These are phyloP conservation scores for Drosophila cardini DNA, from an alignment of 1,140 invertebrate species.

Conservation along the genomic window DNA sequence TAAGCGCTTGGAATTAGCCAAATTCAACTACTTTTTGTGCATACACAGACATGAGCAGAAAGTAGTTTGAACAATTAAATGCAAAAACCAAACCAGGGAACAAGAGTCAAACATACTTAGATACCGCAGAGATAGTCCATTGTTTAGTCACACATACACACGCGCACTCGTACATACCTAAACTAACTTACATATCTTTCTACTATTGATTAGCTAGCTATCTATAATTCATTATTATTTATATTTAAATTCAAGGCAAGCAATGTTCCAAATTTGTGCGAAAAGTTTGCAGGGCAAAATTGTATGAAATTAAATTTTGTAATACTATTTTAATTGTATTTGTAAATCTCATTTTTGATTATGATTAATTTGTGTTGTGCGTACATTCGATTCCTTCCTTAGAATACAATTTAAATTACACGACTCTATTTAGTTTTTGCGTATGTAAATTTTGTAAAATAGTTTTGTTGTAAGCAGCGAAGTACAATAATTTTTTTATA, in stretches of 20 bases:
- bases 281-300: slow-evolving; percentile 39
- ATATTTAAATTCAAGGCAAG: slow-evolving; percentile 28
- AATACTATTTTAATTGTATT: slow-evolving; percentile 47
- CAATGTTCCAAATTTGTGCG: slow-evolving; percentile 63
- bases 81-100: slow-evolving; percentile 62
- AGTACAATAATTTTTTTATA: slow-evolving; percentile 80
- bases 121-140: slow-evolving; percentile 54
- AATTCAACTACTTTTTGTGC: slow-evolving; percentile 39
- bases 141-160: slow-evolving; percentile 55
- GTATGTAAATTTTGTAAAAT: slow-evolving; percentile 79
- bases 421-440: slow-evolving; percentile 62
- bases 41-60: slow-evolving; percentile 24
- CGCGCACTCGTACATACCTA: slow-evolving; percentile 66
- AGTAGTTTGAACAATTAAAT: slow-evolving; percentile 42
- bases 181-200: slow-evolving; percentile 46
- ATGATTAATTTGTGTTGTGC: slow-evolving; percentile 35
- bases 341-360: slow-evolving; percentile 34
- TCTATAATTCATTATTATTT: slow-evolving; percentile 71
- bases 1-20: slow-evolving; percentile 45
- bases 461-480: slow-evolving; percentile 82
- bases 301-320: slow-evolving; percentile 43
- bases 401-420: slow-evolving; percentile 60
- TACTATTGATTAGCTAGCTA: slow-evolving; percentile 71
- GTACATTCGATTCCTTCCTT: slow-evolving; percentile 69
- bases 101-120: slow-evolving; percentile 53